Conservation (phyloP, 2,797 vertebrate species). For the Enteromius viviparus region DNA sequence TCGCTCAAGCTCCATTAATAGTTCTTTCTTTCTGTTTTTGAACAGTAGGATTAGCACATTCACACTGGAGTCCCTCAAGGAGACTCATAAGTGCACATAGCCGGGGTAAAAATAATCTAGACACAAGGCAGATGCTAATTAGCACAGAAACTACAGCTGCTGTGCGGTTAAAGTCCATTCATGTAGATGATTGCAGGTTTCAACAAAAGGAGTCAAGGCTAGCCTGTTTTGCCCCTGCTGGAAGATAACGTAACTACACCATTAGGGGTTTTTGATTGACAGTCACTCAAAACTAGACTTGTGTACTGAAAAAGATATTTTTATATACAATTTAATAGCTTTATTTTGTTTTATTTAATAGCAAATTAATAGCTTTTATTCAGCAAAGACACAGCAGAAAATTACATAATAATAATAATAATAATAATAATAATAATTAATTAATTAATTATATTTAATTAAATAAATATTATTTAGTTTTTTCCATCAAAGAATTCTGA, state of each 20-base stretch:
- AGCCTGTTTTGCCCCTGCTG: background rate
- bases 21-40: background rate
- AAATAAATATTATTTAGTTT: background rate
- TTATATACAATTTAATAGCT: background rate
- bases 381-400: background rate
- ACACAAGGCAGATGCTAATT: slow-evolving; percentile 27
- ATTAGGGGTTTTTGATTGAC: background rate
- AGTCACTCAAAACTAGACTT: background rate
- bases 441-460: too few relatives aligned
- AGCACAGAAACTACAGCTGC: slow-evolving; percentile 3
- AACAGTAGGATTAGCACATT: slow-evolving; percentile 28
- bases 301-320: background rate
- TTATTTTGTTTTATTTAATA: background rate
- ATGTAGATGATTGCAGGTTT: background rate
- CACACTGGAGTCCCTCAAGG: slow-evolving; percentile 35
- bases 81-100: slow-evolving; percentile 37
- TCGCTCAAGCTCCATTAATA: background rate
- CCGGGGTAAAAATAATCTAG: slow-evolving; percentile 2
- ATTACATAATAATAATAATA: background rate
- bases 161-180: background rate
- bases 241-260: background rate
- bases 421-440: too few relatives aligned
- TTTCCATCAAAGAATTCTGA: too few relatives aligned
- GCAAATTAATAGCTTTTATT: background rate
- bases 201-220: background rate